Evolutionary conservation across 2,797 vertebrate genomes (phyloP).

Genomic region (Micropoecilia bifurca): DNA sequence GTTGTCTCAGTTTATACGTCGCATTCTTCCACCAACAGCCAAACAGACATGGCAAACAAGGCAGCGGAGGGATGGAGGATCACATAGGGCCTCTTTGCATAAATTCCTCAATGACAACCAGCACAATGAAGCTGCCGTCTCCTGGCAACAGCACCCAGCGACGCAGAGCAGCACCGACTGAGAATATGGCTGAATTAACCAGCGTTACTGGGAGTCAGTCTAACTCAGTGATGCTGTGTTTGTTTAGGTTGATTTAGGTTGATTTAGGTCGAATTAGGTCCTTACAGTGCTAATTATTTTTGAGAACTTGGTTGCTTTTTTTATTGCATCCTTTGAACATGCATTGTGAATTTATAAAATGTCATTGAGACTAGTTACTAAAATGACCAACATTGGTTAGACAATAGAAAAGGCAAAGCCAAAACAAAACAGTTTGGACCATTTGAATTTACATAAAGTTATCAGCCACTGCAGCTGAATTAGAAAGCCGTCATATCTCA

Average conservation of each 20-base stretch:
- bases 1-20: constrained; percentile 3
- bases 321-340: neutral
- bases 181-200: constrained; percentile 3
- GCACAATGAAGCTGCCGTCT: constrained; percentile 10
- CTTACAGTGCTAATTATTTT: neutral
- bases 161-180: neutral
- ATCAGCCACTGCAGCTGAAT: neutral
- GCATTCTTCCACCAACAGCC: constrained; percentile 18
- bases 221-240: neutral
- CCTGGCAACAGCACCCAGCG: constrained; percentile 19
- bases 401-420: neutral
- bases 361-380: neutral
- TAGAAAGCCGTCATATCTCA: neutral
- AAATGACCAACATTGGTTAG: neutral
- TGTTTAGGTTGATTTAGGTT: neutral
- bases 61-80: constrained; percentile 8
- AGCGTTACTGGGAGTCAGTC: neutral
- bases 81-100: constrained; percentile 20
- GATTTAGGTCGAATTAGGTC: neutral
- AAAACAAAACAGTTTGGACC: neutral
- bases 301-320: neutral
- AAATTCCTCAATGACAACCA: constrained; percentile 31
- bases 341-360: constrained; percentile 8
- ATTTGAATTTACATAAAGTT: neutral
- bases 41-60: constrained; percentile 20